These are phyloP conservation scores for Axinella damicornis DNA, from an alignment of 37 sponge, comb jelly and placozoan species.

Conservation along the genomic window DNA sequence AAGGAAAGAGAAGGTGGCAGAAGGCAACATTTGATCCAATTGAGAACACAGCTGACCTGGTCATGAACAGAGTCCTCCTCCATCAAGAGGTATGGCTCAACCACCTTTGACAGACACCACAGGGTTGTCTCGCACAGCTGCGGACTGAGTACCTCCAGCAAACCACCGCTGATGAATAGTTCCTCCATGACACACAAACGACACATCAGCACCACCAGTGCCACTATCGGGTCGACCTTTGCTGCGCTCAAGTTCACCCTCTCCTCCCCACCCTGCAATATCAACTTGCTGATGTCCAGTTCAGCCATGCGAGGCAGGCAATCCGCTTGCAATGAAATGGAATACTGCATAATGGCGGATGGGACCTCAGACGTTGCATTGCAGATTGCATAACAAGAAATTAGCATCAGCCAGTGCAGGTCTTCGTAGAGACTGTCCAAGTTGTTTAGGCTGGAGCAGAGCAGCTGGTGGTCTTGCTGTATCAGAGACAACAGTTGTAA, in stretches of 20 bases:
- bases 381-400: conserved; percentile 64
- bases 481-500: conserved; percentile 14
- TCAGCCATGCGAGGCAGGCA: neutral
- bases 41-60: conserved; percentile 40
- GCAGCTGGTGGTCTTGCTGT: neutral
- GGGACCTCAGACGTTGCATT: conserved; percentile 53
- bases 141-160: conserved; percentile 68
- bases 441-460: conserved; percentile 5
- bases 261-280: neutral
- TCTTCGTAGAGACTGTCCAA: conserved; percentile 72
- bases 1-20: neutral
- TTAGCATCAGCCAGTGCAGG: conserved; percentile 76
- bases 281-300: neutral
- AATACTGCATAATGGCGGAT: conserved; percentile 43
- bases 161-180: conserved; percentile 22
- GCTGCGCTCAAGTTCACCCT: neutral
- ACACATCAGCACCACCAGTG: conserved; percentile 57
- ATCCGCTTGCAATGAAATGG: conserved; percentile 1
- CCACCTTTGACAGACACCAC: conserved; percentile 63
- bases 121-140: conserved; percentile 63
- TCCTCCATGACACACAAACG: conserved; percentile 62
- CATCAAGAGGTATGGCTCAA: conserved; percentile 61
- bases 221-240: conserved; percentile 53
- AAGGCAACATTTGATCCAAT: neutral
- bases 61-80: conserved; percentile 45